Evolutionary conservation across 2,797 vertebrate species (phyloP), one percentile per base, ranked within the genome.

Genomic region (Lindbergichthys nudifrons): DNA sequence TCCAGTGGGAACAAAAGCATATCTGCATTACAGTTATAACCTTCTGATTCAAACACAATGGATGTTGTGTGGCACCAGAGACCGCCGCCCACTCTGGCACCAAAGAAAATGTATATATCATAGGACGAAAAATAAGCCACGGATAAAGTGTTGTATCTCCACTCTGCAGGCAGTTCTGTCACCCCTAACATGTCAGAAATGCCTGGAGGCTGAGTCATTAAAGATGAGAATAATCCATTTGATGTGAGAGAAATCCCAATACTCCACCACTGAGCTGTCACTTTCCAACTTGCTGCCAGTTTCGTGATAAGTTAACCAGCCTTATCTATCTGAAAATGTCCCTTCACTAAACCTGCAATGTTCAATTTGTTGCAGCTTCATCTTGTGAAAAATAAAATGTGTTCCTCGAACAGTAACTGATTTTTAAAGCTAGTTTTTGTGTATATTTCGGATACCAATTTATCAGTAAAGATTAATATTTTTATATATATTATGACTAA

Each of bases 191-290:
- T 61, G 70, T 72, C 46, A 51, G 11, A 59, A 14, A 73, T 46
- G 2, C 68, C 65, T 10, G 11, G 6, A 1, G 41, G 58, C 52
- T 58, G 5, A 53, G 36, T 46, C 68, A 67, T 81, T 59, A 63
- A 51, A 65, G 64, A 15, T 63, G 50, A 65, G 43, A 47, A 79
- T 53, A 81, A 75, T 72, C 74, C 30, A 21, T 63, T 10, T 48
- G 1, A 2, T 1, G 15, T 62, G 69, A 30, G 41, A 72, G 59
- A 36, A 5, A 11, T 36, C 5, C 57, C 47, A 51, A 62, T 1
- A 13, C 62, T 63, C 18, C 0, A 1, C 60, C 4, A 43, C 70
- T 32, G 60, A 2, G 63, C 50, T 21, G 71, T 30, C 65, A 53
- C 60, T 52, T n/a, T 18, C 14, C 10, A 9, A 18, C 45, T 11